Conservation (phyloP, 2,797 vertebrate species). For the Harpagifer antarcticus region DNA sequence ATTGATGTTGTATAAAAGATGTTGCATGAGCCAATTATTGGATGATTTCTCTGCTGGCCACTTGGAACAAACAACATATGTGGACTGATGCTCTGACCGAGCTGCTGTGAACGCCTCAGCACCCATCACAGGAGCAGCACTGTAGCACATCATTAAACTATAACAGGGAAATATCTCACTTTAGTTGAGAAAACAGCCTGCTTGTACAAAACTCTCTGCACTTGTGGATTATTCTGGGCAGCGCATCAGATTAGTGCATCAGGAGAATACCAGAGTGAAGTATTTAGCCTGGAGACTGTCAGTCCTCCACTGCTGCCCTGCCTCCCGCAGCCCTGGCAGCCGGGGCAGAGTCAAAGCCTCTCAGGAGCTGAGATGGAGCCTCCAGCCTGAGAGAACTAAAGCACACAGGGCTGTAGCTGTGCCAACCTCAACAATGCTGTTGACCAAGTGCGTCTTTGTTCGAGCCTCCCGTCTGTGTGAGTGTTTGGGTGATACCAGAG, state of each 20-base stretch:
- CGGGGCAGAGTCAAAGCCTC: slow-evolving; percentile 58
- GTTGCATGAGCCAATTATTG: not conserved
- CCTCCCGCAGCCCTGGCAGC: slow-evolving; percentile 63
- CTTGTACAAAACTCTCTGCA: slow-evolving; percentile 24
- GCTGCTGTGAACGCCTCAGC: slow-evolving; percentile 25
- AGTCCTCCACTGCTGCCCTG: slow-evolving; percentile 34
- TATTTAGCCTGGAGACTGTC: slow-evolving; percentile 49
- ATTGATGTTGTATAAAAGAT: not conserved
- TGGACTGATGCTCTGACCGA: slow-evolving; percentile 38
- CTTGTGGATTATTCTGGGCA: slow-evolving; percentile 38
- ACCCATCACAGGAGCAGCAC: slow-evolving; percentile 23
- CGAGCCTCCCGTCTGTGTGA: slow-evolving; percentile 26
- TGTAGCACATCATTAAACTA: slow-evolving; percentile 31
- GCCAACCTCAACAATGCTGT: slow-evolving; percentile 70
- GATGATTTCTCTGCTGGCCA: slow-evolving; percentile 16
- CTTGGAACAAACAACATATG: slow-evolving; percentile 53
- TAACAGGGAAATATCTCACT: slow-evolving; percentile 9
- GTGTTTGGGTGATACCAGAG: slow-evolving; percentile 34
- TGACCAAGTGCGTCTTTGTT: slow-evolving; percentile 72
- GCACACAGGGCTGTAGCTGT: slow-evolving; percentile 49
- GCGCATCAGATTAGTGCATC: slow-evolving; percentile 40
- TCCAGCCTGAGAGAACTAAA: slow-evolving; percentile 40
- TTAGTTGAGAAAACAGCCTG: slow-evolving; percentile 31
- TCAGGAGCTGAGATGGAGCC: slow-evolving; percentile 55
- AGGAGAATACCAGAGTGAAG: slow-evolving; percentile 44